Base-by-base conservation (phyloP, 1,140 invertebrate species). In the Dendrolimus kikuchii region DNA sequence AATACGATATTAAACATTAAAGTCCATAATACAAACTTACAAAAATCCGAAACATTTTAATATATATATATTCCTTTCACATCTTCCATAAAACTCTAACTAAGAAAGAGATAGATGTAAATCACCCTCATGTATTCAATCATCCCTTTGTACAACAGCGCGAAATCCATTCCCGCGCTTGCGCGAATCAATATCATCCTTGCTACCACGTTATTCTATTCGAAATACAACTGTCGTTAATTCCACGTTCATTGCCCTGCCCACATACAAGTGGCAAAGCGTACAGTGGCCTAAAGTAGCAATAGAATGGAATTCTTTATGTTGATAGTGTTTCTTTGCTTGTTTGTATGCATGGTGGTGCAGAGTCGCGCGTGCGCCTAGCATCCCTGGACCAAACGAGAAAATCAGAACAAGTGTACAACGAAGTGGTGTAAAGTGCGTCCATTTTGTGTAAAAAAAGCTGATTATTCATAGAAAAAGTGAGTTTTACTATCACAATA, bases 131-230 rank as follows among this genome's bases (percentile, higher is more conserved):
- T 49, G 60, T 68, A 55, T 48, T 64, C 40, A 36, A 9, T 54
- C 49, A 60, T 57, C 64, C 56, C 57, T 63, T 46, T 50, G 23
- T 49, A 49, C 53, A 71, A 71, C 71, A 70, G 70, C 59, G 68
- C 66, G 41, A 53, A 74, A 67, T 65, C 43, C 44, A 23, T 60
- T 66, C 51, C 57, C 66, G 71, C 81, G 81, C 81, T 64, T 82
- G 81, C 81, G 81, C 69, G 68, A 76, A 84, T 84, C 81, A 75
- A 84, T 84, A 84, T 62, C 56, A 41, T 50, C 36, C 57, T 59
- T 54, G 36, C 47, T 74, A 77, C 64, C 53, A 66, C 40, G 58
- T 49, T 53, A 42, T n/a, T 8, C 5, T 40, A 41, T 5, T 9
- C 23, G n/a, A 5, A 46, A 23, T 10, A 46, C 5, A 46, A 10